phyloP scores from a whole-genome alignment of 2,888 invertebrate genomes.

The Tribolium freemani region DNA sequence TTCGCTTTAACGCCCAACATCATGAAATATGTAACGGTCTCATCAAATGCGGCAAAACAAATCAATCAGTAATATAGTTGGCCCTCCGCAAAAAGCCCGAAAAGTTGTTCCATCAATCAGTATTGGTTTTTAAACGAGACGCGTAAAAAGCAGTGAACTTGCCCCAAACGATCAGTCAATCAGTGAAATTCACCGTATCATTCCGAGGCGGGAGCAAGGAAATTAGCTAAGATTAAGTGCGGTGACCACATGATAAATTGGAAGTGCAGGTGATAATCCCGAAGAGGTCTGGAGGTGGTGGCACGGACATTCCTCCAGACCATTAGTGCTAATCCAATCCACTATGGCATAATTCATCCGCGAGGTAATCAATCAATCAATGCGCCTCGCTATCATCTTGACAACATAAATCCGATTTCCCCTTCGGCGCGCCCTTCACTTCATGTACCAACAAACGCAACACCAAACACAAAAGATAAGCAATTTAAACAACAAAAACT shows the following conservation, averaged over 20 bases:
- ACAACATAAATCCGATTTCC: constrained; percentile 67
- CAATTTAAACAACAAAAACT: neutral
- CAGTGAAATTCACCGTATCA: constrained; percentile 42
- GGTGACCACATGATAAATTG: constrained; percentile 56
- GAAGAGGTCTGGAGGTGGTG: constrained; percentile 49
- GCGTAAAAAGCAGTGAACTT: constrained; percentile 37
- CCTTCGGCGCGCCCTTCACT: neutral
- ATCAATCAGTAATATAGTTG: constrained; percentile 36
- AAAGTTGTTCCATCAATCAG: constrained; percentile 43
- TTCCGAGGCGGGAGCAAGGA: constrained; percentile 24
- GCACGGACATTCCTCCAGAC: constrained; percentile 62
- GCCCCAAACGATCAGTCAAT: constrained; percentile 40
- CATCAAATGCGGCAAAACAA: constrained; percentile 36
- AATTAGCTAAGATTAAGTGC: constrained; percentile 53
- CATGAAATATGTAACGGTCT: constrained; percentile 33
- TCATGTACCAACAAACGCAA: neutral
- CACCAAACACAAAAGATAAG: neutral
- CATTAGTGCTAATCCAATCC: constrained; percentile 64
- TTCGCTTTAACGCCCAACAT: constrained; percentile 27
- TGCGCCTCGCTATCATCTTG: constrained; percentile 61
- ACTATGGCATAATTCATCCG: constrained; percentile 66
- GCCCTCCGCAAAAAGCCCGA: constrained; percentile 1
- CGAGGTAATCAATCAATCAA: constrained; percentile 67
- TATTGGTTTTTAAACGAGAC: constrained; percentile 38
- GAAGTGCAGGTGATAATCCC: constrained; percentile 59